Conservation (phyloP, 2,113 vertebrate species). For the Megaceryle maxima region DNA sequence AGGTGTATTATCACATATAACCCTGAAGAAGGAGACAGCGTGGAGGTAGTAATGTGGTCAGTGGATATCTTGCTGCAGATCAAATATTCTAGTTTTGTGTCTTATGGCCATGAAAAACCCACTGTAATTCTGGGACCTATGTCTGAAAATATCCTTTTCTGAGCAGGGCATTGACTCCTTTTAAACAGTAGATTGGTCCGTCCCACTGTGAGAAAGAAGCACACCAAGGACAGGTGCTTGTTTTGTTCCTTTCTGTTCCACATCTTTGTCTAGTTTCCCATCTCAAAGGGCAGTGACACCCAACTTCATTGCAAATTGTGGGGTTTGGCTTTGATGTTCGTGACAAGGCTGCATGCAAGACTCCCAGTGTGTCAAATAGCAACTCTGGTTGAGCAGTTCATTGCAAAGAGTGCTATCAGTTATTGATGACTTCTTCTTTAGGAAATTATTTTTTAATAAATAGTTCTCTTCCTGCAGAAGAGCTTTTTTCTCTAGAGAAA, state of each 20-base stretch:
- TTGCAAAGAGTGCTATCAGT: not conserved
- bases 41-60: not conserved
- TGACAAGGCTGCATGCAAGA: not conserved
- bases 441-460: not conserved
- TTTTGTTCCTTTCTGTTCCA: not conserved
- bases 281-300: rapidly evolving
- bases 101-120: not conserved
- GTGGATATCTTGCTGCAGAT: not conserved
- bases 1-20: not conserved
- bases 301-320: not conserved
- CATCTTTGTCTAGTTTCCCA: not conserved
- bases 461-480: not conserved
- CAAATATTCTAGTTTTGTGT: not conserved
- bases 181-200: not conserved
- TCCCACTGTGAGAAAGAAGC: not conserved
- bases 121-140: not conserved
- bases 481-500: not conserved
- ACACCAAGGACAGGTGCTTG: not conserved
- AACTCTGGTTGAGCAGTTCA: not conserved
- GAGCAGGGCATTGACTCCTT: not conserved
- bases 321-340: not conserved
- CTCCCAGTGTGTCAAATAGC: not conserved
- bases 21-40: not conserved
- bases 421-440: not conserved
- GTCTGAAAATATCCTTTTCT: not conserved